Evolutionary conservation across 2,888 invertebrate genomes (phyloP).

Genomic region (Synergus gifuensis): DNA sequence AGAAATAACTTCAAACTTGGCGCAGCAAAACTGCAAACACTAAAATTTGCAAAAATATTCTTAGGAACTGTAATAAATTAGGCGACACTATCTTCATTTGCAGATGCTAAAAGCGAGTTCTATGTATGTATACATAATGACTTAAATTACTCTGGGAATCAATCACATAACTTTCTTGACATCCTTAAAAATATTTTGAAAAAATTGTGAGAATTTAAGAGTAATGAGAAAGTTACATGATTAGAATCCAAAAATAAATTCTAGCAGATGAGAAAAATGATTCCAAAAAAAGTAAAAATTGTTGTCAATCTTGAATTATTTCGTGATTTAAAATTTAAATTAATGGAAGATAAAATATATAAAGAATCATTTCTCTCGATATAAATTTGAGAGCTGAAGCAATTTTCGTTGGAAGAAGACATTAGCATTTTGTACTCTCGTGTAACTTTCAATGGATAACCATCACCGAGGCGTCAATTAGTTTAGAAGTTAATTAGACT

Average conservation of each 20-base stretch:
- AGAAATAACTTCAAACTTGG: conserved; percentile 2
- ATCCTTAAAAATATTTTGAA: too few relatives aligned
- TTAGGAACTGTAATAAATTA: conserved; percentile 1
- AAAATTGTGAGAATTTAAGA: too few relatives aligned
- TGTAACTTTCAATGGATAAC: not conserved
- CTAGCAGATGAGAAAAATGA: not conserved
- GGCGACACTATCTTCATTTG: not conserved
- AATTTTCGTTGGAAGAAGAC: not conserved
- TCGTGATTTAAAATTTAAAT: too few relatives aligned
- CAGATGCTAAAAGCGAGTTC: not conserved
- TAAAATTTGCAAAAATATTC: not conserved
- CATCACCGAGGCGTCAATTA: not conserved
- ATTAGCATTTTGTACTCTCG: not conserved
- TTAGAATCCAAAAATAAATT: too few relatives aligned
- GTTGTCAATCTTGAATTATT: too few relatives aligned
- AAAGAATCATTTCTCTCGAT: not conserved
- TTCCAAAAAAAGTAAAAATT: not conserved
- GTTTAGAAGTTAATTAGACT: not conserved
- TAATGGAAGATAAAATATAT: too few relatives aligned
- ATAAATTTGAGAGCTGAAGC: not conserved
- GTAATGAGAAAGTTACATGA: too few relatives aligned
- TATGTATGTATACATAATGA: not conserved
- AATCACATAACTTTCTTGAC: too few relatives aligned
- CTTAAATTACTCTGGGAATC: not conserved
- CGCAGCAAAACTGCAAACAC: not conserved